These are phyloP conservation scores for Unio pictorum DNA, from an alignment of 2,888 invertebrate genomes.

Conservation along the genomic window DNA sequence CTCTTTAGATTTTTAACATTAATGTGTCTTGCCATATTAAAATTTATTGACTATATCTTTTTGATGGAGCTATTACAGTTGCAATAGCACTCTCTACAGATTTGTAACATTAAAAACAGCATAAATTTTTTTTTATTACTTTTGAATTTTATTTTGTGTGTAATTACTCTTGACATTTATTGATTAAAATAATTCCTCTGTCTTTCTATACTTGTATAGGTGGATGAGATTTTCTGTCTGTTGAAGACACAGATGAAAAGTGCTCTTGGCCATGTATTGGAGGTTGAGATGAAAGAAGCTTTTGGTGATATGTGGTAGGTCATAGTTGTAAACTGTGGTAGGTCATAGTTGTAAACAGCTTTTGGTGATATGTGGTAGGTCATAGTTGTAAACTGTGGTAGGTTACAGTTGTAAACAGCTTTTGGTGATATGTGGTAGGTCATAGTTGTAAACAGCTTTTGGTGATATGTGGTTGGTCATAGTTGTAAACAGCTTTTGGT, in stretches of 20 bases:
- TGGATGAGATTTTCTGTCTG: constrained; percentile 41
- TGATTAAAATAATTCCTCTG: no score
- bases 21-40: no score
- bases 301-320: constrained; percentile 53
- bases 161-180: no score
- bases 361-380: constrained; percentile 43
- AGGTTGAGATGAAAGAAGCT: constrained; percentile 46
- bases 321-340: constrained; percentile 38
- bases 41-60: no score
- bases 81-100: no score
- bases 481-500: background rate
- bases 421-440: constrained; percentile 43
- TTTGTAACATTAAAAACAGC: no score
- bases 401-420: constrained; percentile 6
- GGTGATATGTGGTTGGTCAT: constrained; percentile 40
- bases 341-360: constrained; percentile 6
- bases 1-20: no score
- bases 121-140: no score
- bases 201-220: constrained; percentile 21
- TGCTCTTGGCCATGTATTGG: constrained; percentile 40
- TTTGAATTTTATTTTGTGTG: no score
- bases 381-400: constrained; percentile 38
- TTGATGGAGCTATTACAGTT: no score
- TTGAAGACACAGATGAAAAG: constrained; percentile 37
- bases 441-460: background rate